These are phyloP conservation scores for Arctopsyche grandis DNA, from an alignment of 1,140 invertebrate species.

Conservation along the genomic window DNA sequence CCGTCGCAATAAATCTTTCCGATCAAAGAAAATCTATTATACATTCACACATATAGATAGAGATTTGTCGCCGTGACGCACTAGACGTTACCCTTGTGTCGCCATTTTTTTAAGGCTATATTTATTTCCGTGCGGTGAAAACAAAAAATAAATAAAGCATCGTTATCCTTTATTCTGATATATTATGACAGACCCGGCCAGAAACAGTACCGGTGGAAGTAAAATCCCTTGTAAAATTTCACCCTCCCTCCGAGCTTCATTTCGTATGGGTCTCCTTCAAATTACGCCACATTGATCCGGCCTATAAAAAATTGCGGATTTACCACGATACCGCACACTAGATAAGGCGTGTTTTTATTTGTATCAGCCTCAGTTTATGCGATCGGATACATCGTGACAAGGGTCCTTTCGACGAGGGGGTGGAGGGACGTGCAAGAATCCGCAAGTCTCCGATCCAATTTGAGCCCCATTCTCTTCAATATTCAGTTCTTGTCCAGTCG, in stretches of 20 bases:
- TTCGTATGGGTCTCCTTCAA: not conserved
- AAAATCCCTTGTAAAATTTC: conserved; percentile 36
- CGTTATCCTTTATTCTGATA: conserved; percentile 40
- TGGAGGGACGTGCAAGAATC: conserved; percentile 5
- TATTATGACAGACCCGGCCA: conserved; percentile 27
- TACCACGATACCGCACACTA: not conserved
- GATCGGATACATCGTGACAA: not conserved
- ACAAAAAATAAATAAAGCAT: conserved; percentile 26
- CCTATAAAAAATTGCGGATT: conserved; percentile 1
- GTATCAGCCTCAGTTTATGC: not conserved
- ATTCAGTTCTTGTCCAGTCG: conserved; percentile 28
- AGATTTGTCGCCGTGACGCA: too few species aligned
- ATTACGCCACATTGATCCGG: conserved; percentile 2
- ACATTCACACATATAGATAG: too few species aligned
- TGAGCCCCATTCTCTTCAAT: conserved; percentile 25
- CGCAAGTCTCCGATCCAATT: conserved; percentile 22
- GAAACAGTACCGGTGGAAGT: conserved; percentile 15
- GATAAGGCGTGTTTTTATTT: too few species aligned
- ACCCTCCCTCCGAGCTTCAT: not conserved
- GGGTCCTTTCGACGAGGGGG: not conserved
- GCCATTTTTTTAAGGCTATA: too few species aligned
- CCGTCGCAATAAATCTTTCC: too few species aligned
- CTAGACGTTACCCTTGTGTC: too few species aligned
- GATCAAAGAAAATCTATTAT: too few species aligned
- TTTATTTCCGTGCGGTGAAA: not conserved